Evolutionary conservation across 1,140 invertebrate genomes (phyloP), one percentile per base, ranked within the genome.

Genomic region (Batillaria attramentaria): DNA sequence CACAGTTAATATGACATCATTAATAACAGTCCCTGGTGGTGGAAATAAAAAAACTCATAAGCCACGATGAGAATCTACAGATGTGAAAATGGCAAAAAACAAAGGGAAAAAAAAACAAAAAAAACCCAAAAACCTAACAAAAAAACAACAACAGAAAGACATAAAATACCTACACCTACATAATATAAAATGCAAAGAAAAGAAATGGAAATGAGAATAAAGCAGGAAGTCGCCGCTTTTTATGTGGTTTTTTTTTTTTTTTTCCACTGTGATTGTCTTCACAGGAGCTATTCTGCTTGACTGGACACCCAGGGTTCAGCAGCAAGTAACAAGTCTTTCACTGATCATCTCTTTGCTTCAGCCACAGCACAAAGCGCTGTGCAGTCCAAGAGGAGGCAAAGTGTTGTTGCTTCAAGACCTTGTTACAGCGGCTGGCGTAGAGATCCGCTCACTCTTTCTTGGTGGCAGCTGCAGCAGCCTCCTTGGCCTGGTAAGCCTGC

Each of bases 401-500:
- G 10, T 33, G 54, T 24, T 16, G 39, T 73, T 54, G 33, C 24
- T 13, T 20, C 31, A 28, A 24, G 20, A 24, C 42, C n/a, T 33
- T 50, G 50, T 33, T n/a, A n/a, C 31, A 72, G 66, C 37, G 3
- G 28, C 2, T 24, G 35, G 43, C 54, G 31, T 41, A 24, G 13
- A 18, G 10, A 31, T 16, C 31, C 60, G 41, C 77, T 35, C 78
- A 76, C 39, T 77, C 73, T 60, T 77, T 78, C 16, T 6, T 31
- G 10, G 57, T 31, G 33, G 73, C 39, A 18, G 79, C 57, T 4
- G 78, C 79, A 35, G 85, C 83, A 43, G 83, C 84, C 72, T 97
- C 95, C 90, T 97, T 97, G 88, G 97, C 97, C 90, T 98, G 97
- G 91, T 99, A 97, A 90, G 97, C 97, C 91, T 98, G 97, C 80